Percentiles rank a stretch among this genome's conserved stretches.
phyloP scores from a whole-genome alignment of 1,140 invertebrate species.

The Drosophila parabipectinata region DNA sequence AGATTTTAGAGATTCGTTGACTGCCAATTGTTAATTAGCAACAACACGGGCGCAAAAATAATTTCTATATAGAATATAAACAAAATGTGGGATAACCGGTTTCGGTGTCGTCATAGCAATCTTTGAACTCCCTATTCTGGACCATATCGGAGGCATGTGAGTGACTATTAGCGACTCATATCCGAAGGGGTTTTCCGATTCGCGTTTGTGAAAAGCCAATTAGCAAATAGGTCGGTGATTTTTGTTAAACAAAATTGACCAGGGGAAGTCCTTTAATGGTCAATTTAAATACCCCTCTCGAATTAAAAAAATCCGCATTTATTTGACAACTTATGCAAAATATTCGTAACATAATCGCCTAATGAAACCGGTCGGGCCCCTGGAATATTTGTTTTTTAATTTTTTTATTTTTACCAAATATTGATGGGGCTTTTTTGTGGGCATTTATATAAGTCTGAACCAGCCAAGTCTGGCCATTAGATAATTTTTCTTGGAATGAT shows the following conservation, averaged over 20 bases:
- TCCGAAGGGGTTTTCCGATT: constrained; percentile 27
- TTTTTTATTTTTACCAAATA: constrained; percentile 27
- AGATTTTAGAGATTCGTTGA: constrained; percentile 16
- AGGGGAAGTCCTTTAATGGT: constrained; percentile 6
- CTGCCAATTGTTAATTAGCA: constrained; percentile 46
- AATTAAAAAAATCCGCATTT: constrained; percentile 5
- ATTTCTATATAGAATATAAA: constrained; percentile 20
- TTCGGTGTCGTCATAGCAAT: constrained; percentile 56
- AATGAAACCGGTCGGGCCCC: constrained; percentile 33
- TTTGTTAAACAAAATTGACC: not conserved
- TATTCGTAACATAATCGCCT: constrained; percentile 28
- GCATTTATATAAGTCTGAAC: constrained; percentile 25
- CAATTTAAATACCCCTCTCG: too few species aligned
- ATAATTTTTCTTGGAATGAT: constrained; percentile 10
- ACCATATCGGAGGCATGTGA: not conserved
- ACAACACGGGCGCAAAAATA: constrained; percentile 24
- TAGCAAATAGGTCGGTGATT: constrained; percentile 25
- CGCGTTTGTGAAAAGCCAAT: constrained; percentile 32
- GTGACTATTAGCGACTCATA: constrained; percentile 34
- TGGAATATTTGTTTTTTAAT: constrained; percentile 16
- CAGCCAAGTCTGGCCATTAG: constrained; percentile 16
- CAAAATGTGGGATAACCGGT: constrained; percentile 34
- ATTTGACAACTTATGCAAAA: constrained; percentile 35
- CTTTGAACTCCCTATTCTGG: not conserved
- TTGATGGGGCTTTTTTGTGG: constrained; percentile 11